Base-by-base conservation (phyloP, 2,113 vertebrate species). In the Amphilophus citrinellus region DNA sequence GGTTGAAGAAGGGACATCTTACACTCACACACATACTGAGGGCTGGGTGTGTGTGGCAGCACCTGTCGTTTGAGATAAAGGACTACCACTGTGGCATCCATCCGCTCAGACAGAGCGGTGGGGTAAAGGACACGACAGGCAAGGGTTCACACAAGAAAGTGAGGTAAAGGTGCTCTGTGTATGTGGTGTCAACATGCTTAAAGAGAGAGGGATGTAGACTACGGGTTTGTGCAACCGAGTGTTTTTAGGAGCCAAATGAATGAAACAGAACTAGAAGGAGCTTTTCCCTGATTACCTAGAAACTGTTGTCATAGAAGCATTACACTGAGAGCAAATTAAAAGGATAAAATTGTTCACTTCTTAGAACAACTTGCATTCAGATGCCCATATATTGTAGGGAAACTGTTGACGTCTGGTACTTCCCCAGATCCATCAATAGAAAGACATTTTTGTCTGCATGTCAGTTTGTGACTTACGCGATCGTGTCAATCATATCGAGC, bases 401-500 rank as follows among this genome's bases (percentile, higher is more conserved):
- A 32, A 32, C 44, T 35, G 47, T 8, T 56, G 47, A 35, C 68
- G n/a, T 73, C 27, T 56, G 68, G 27, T n/a, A 20, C 47, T 73
- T 56, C 68, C 47, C 27, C 68, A 73, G 32, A 56, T 35, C 17
- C 32, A 73, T n/a, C 68, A 73, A 10, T 35, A 35, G 10, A 56
- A 14, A 56, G 68, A 73, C 9, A 42, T 59, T 13, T 61, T 59
- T 83, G n/a, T 20, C 17, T 68, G 42, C 24, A 8, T 59, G 7
- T 60, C 22, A 7, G 35, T 79, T 11, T 18, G 39, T 35, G 17
- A 94, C 96, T 95, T 87, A 96, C 96, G 96, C 95, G 39, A 96
- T 96, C 4, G 96, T 96, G 90, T 96, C 96, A 15, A 96, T 96
- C 96, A 96, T 96, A 87, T 96, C 96, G 61, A 96, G 92, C 24